These are phyloP conservation scores for Sesia apiformis DNA, from an alignment of 2,888 invertebrate species.

Conservation along the genomic window DNA sequence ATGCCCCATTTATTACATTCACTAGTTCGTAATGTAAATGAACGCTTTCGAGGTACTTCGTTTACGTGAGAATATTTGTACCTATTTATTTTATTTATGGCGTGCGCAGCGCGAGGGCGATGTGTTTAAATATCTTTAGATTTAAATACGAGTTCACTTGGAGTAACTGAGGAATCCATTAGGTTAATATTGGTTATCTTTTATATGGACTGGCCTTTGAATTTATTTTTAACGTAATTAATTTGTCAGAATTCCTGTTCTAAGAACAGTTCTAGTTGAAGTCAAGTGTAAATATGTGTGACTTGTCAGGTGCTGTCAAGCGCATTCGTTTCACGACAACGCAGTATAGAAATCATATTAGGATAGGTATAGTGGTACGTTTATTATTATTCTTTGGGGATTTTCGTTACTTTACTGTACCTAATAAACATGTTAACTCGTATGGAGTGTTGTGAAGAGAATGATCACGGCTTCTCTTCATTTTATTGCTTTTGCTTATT, in stretches of 20 bases:
- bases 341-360: too few relatives aligned
- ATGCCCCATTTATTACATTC: constrained; percentile 71
- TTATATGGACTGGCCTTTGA: constrained; percentile 35
- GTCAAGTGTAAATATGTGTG: too few relatives aligned
- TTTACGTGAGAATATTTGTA: constrained; percentile 73
- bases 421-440: too few relatives aligned
- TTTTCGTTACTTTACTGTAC: too few relatives aligned
- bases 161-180: constrained; percentile 60
- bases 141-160: constrained; percentile 61
- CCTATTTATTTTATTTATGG: constrained; percentile 71
- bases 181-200: constrained; percentile 61
- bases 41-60: constrained; percentile 64
- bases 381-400: too few relatives aligned
- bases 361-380: too few relatives aligned
- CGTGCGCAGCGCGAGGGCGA: constrained; percentile 58
- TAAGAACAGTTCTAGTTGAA: constrained; percentile 3
- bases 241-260: constrained; percentile 28
- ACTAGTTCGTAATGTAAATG: constrained; percentile 58
- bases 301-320: too few relatives aligned
- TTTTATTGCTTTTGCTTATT: too few relatives aligned
- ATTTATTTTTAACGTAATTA: constrained; percentile 37
- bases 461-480: too few relatives aligned
- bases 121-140: constrained; percentile 70
- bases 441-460: too few relatives aligned
- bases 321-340: too few relatives aligned